Percentiles rank a stretch among this genome's conserved stretches.
phyloP scores from a whole-genome alignment of 1,140 invertebrate genomes.

The Cepaea nemoralis region DNA sequence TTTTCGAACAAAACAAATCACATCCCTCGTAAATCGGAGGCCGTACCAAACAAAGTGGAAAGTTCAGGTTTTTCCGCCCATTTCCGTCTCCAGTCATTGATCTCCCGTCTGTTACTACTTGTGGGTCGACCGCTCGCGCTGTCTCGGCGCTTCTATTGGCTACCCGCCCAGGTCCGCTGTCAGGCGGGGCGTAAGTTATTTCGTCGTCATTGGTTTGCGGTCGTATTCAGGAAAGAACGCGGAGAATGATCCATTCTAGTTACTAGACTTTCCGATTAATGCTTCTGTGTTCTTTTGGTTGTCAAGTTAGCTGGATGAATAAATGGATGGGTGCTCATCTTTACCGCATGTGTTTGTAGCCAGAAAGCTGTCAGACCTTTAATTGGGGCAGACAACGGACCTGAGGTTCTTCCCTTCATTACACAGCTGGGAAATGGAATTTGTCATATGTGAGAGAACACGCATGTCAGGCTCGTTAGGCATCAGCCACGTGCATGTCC shows the following conservation, averaged over 20 bases:
- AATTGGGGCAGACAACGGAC: neutral
- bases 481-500: neutral
- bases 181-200: conserved; percentile 20
- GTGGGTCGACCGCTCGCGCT: neutral
- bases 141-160: conserved; percentile 3
- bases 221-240: neutral
- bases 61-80: conserved; percentile 5
- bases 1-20: conserved; percentile 28
- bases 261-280: neutral
- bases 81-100: conserved; percentile 24
- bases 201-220: conserved; percentile 22
- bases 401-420: conserved; percentile 4
- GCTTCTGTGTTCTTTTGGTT: neutral
- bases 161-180: conserved; percentile 1
- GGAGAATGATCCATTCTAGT: neutral
- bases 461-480: neutral
- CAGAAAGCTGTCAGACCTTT: conserved; percentile 21
- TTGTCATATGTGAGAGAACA: neutral
- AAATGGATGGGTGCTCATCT: conserved; percentile 4
- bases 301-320: neutral
- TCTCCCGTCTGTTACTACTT: neutral
- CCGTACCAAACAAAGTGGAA: neutral
- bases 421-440: conserved; percentile 24
- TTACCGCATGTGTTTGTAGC: conserved; percentile 21
- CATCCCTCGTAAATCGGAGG: conserved; percentile 7